phyloP scores from a whole-genome alignment of 2,888 invertebrate species.

The Cerastis leucographa region DNA sequence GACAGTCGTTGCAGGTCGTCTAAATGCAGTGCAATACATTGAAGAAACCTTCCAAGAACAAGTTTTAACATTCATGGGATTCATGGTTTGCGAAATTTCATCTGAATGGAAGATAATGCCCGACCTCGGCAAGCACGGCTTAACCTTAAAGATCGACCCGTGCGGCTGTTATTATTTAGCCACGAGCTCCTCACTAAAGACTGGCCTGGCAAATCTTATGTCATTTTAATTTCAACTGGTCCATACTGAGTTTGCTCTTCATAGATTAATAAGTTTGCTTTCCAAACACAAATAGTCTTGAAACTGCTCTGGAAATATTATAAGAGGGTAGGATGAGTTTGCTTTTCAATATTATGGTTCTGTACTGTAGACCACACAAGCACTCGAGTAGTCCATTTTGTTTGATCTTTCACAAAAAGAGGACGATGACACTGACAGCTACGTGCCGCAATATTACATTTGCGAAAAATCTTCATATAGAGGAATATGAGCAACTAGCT shows the following conservation, averaged over 20 bases:
- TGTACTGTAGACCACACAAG: slow-evolving; percentile 27
- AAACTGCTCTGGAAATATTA: slow-evolving; percentile 36
- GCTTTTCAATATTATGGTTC: slow-evolving; percentile 12
- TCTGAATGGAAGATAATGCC: too few relatives aligned
- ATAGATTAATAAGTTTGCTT: slow-evolving; percentile 27
- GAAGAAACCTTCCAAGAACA: too few relatives aligned
- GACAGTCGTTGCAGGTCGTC: too few relatives aligned
- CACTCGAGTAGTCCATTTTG: slow-evolving; percentile 11
- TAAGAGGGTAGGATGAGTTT: slow-evolving; percentile 7
- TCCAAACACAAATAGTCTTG: slow-evolving; percentile 19
- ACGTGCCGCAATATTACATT: neutral
- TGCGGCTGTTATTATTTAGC: too few relatives aligned
- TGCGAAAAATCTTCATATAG: neutral
- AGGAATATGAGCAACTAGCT: neutral
- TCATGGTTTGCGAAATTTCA: too few relatives aligned
- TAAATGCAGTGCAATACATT: too few relatives aligned
- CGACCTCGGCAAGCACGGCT: too few relatives aligned
- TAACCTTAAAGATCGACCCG: too few relatives aligned
- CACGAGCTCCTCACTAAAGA: too few relatives aligned
- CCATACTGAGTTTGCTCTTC: neutral
- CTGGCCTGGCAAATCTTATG: too few relatives aligned
- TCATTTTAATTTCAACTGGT: neutral
- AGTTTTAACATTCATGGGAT: too few relatives aligned
- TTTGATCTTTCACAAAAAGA: neutral
- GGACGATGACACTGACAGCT: neutral